Evolutionary conservation across 2,113 vertebrate species (phyloP), one percentile per base, ranked within the genome.

Genomic region (Phycodurus eques): DNA sequence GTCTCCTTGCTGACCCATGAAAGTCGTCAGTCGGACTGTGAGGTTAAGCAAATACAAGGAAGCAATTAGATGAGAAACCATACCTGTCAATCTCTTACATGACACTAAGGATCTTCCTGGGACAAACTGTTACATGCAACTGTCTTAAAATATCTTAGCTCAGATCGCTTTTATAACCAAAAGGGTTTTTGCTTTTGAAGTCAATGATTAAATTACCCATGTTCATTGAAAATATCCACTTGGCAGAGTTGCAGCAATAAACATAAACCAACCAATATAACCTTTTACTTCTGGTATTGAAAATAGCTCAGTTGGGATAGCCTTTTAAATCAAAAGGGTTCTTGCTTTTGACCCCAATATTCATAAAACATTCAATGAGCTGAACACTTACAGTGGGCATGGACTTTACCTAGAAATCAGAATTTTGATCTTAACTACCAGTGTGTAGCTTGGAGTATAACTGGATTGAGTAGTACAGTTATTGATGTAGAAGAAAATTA

Each of bases 1-100:
- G 46, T 70, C 68, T 79, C 49, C 75, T 61, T 68, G 72, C 74
- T 88, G 81, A 90, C 79, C 82, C 72, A 1, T 84, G 85, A 59
- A 72, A 76, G 74, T 70, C 54, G 70, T 81, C 73, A 61, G 69
- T 53, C 51, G 43, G 63, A 78, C 65, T 39, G 63, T 46, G 68
- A 79, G 71, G 64, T 12, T 47, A 78, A 84, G 72, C 69, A 77
- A 79, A 84, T 64, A 70, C 65, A 72, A 66, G 68, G 72, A 80
- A 83, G 85, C 67, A 73, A 57, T 77, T 2, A 64, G 27, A 79
- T 75, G 49, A 61, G 78, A 82, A 65, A 68, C 15, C 0, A 8
- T 15, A 69, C 43, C 53, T 47, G 27, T 75, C 57, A 77, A 15
- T 77, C 19, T 56, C 5, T 35, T 9, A 42, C 27, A 63, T 33